A percentile compares a stretch with the other conserved stretches of the same genome.
Evolutionary conservation across 2,888 invertebrate species (phyloP).

Genomic region (Dynastes grantii): DNA sequence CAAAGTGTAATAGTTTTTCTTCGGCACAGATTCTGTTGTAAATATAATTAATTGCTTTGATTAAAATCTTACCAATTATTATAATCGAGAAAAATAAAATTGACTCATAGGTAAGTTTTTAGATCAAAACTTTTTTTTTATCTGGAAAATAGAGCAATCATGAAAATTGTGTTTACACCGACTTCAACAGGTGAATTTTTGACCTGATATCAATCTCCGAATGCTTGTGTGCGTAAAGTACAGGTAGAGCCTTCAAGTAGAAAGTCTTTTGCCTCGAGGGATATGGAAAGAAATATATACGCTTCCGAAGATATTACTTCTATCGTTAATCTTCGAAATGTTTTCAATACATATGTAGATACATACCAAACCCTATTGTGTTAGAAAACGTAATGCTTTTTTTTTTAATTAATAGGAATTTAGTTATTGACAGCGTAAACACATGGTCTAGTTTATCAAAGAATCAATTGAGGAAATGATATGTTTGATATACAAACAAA

Average conservation of each 20-base stretch:
- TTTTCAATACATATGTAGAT: neutral
- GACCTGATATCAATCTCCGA: constrained; percentile 42
- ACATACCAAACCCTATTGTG: neutral
- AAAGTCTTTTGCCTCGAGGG: constrained; percentile 41
- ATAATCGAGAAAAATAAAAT: no score
- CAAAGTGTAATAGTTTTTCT: neutral
- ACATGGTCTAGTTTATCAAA: no score
- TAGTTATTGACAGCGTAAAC: no score
- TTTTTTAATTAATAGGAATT: no score
- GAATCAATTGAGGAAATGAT: no score
- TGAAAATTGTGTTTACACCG: neutral
- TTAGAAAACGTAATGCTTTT: no score
- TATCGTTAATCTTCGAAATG: constrained; percentile 4
- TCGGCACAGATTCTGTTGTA: no score
- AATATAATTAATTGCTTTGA: no score
- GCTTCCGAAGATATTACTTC: neutral
- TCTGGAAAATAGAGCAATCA: neutral
- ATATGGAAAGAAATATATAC: constrained; percentile 34
- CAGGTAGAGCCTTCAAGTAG: constrained; percentile 43
- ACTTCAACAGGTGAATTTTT: constrained; percentile 45
- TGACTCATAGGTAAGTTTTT: constrained; percentile 2
- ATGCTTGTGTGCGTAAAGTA: neutral
- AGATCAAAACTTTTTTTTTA: neutral
- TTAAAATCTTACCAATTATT: no score
- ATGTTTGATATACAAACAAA: no score